Conservation (phyloP, 2,888 invertebrate genomes). For the Cyclophora punctaria region DNA sequence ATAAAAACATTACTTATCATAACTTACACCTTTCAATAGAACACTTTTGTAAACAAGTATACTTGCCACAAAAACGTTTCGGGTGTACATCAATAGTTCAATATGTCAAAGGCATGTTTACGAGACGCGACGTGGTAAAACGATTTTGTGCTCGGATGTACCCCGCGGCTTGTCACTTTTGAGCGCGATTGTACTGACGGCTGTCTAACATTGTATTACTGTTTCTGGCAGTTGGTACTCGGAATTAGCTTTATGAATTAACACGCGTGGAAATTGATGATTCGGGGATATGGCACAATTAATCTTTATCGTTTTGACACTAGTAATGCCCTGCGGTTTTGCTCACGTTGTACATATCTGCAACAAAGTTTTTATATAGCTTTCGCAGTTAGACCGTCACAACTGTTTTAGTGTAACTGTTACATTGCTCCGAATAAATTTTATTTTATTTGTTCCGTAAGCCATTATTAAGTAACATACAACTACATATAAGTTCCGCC, state of each 20-base stretch:
- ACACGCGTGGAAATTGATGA: too few relatives aligned
- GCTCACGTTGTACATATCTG: too few relatives aligned
- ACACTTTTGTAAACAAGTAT: constrained; percentile 11
- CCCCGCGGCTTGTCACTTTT: constrained; percentile 14
- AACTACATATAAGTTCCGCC: too few relatives aligned
- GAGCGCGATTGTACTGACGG: constrained; percentile 2
- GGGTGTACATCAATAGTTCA: constrained; percentile 15
- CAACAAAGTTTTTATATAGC: too few relatives aligned
- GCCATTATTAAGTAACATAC: too few relatives aligned
- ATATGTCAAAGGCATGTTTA: constrained; percentile 22
- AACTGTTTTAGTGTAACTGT: too few relatives aligned
- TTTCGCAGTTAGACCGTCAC: too few relatives aligned
- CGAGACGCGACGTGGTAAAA: constrained; percentile 10
- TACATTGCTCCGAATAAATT: too few relatives aligned
- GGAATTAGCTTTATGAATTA: neutral
- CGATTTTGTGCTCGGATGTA: constrained; percentile 18
- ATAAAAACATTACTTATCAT: neutral
- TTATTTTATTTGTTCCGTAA: too few relatives aligned
- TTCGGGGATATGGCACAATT: too few relatives aligned
- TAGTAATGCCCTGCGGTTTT: too few relatives aligned
- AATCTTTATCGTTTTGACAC: too few relatives aligned
- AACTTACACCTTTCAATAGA: neutral
- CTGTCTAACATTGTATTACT: neutral
- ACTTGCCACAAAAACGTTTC: constrained; percentile 12
- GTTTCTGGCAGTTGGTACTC: neutral